These are phyloP conservation scores for Microdon myrmicae DNA, from an alignment of 2,888 invertebrate species.

Conservation along the genomic window DNA sequence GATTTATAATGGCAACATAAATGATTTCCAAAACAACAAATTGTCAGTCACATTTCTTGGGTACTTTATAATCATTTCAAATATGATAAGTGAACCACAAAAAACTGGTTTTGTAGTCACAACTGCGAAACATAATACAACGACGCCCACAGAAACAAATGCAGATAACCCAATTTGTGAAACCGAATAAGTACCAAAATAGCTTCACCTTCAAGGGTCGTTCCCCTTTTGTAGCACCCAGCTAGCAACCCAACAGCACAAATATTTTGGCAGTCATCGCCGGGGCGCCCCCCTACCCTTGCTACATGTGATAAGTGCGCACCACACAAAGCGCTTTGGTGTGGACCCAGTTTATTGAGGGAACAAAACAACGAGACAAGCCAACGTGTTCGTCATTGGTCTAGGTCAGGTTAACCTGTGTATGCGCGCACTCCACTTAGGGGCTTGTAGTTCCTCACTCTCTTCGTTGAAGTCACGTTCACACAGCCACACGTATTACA, in stretches of 20 bases:
- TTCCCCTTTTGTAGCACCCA: slow-evolving; percentile 14
- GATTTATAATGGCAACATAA: too few relatives aligned
- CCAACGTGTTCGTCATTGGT: slow-evolving; percentile 26
- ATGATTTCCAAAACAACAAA: too few relatives aligned
- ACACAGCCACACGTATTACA: too few relatives aligned
- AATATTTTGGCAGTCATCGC: slow-evolving; percentile 34
- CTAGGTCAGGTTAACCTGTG: slow-evolving; percentile 34
- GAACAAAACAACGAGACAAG: slow-evolving; percentile 6
- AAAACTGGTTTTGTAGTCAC: not conserved
- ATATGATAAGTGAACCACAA: not conserved
- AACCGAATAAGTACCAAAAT: slow-evolving; percentile 13
- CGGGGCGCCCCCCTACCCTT: slow-evolving; percentile 3
- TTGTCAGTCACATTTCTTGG: too few relatives aligned
- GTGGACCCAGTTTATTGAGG: slow-evolving; percentile 8
- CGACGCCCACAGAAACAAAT: not conserved
- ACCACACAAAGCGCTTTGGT: slow-evolving; percentile 8
- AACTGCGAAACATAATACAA: not conserved
- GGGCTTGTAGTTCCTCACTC: slow-evolving; percentile 2
- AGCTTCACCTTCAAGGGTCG: slow-evolving; percentile 19
- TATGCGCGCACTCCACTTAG: slow-evolving; percentile 24
- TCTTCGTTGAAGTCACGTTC: too few relatives aligned
- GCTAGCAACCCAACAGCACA: slow-evolving; percentile 3
- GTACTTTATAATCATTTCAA: too few relatives aligned
- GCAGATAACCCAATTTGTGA: slow-evolving; percentile 15
- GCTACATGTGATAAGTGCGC: slow-evolving; percentile 1